Percentiles rank a stretch among this genome's conserved stretches.
These are phyloP conservation scores for Choloepus didactylus DNA, from an alignment of 2,797 vertebrate genomes.

Conservation along the genomic window DNA sequence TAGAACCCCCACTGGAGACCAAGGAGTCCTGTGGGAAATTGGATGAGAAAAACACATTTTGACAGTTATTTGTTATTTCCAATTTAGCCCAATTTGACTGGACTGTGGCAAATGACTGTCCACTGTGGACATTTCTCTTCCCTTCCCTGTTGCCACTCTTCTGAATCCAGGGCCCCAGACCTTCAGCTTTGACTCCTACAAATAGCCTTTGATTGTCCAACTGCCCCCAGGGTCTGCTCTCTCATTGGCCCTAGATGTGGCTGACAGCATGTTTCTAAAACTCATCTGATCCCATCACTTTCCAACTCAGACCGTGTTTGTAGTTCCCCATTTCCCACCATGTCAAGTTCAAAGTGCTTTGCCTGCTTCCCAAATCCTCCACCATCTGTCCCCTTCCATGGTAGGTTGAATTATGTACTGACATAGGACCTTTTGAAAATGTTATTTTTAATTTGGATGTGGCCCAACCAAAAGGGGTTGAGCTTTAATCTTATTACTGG, in stretches of 20 bases:
- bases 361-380: not conserved
- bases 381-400: not conserved
- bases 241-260: not conserved
- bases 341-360: not conserved
- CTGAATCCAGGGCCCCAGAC: not conserved
- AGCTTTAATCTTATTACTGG: no score
- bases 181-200: not conserved
- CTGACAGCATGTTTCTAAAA: not conserved
- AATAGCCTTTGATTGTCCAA: not conserved
- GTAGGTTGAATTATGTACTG: no score
- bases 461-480: no score
- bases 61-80: not conserved
- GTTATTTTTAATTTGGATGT: no score
- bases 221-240: accelerated
- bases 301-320: not conserved
- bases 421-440: no score
- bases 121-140: not conserved
- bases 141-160: not conserved
- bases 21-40: not conserved
- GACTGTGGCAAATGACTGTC: not conserved
- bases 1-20: not conserved
- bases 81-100: not conserved
- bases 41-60: not conserved
- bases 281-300: not conserved
- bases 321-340: not conserved